phyloP scores from a whole-genome alignment of 2,113 vertebrate species.

The Hylia prasina region DNA sequence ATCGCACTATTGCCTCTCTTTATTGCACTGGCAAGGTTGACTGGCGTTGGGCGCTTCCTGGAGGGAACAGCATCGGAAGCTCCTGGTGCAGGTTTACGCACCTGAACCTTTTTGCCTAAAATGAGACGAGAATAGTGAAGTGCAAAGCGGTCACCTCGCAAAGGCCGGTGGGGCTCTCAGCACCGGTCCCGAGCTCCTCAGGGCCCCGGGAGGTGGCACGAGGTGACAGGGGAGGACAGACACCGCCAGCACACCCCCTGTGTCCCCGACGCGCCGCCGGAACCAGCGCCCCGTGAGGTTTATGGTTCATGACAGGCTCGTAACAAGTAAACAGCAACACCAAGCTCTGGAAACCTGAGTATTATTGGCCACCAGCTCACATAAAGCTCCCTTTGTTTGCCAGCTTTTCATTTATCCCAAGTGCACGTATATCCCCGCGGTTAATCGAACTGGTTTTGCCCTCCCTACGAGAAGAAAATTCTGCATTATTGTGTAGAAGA shows the following conservation, averaged over 20 bases:
- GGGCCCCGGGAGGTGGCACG: rapidly evolving
- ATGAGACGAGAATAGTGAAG: background rate
- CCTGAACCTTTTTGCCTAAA: slow-evolving; percentile 91
- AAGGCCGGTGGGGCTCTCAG: background rate
- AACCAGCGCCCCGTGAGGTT: background rate
- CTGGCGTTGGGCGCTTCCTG: slow-evolving; percentile 85
- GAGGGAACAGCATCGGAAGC: slow-evolving; percentile 83
- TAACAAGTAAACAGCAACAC: background rate
- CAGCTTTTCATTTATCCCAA: slow-evolving; percentile 6
- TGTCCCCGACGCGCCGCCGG: rapidly evolving
- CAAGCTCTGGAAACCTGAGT: background rate
- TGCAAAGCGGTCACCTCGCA: background rate
- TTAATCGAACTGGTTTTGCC: background rate
- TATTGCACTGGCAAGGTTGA: slow-evolving; percentile 86
- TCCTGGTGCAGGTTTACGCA: slow-evolving; percentile 86
- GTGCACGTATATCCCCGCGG: background rate
- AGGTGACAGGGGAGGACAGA: background rate
- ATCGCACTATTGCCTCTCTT: slow-evolving; percentile 75
- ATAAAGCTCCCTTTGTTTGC: slow-evolving; percentile 13
- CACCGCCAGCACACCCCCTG: background rate
- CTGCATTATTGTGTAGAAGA: slow-evolving; percentile 15
- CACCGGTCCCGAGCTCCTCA: rapidly evolving
- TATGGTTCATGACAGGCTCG: background rate
- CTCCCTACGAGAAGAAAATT: slow-evolving; percentile 2
- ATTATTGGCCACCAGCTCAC: background rate